Conservation (phyloP, 1,140 invertebrate species). For the Brachionus calyciflorus region DNA sequence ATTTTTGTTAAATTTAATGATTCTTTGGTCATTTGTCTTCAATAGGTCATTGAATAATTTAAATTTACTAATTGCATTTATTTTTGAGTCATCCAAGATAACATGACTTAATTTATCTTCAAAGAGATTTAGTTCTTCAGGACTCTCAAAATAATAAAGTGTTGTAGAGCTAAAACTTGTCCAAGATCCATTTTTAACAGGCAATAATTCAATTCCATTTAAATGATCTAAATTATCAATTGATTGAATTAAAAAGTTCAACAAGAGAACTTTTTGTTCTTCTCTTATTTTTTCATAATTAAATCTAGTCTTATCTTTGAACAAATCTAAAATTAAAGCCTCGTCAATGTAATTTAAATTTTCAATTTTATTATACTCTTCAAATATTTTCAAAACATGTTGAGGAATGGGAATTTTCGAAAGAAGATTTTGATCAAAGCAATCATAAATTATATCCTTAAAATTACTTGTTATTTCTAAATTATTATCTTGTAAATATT, state of each 20-base stretch:
- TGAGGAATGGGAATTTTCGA: neutral
- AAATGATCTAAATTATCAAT: neutral
- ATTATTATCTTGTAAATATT: neutral
- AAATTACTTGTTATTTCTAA: neutral
- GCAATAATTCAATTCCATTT: slow-evolving; percentile 46
- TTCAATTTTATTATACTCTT: neutral
- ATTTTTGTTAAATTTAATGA: neutral
- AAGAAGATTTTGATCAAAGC: neutral
- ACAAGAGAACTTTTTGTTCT: slow-evolving; percentile 23
- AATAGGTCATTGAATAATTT: slow-evolving; percentile 1
- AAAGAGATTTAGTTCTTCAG: slow-evolving; percentile 44
- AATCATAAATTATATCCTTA: slow-evolving; percentile 9
- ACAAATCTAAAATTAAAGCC: neutral
- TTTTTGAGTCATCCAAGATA: slow-evolving; percentile 36
- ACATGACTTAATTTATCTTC: slow-evolving; percentile 24
- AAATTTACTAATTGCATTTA: neutral
- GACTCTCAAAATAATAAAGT: slow-evolving; percentile 28
- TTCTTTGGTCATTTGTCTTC: neutral
- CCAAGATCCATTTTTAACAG: slow-evolving; percentile 43
- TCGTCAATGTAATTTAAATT: slow-evolving; percentile 11
- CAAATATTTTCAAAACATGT: slow-evolving; percentile 9
- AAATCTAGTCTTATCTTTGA: neutral
- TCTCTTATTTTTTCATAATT: neutral
- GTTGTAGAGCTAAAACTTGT: neutral
- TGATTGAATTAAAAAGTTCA: slow-evolving; percentile 3